Evolutionary conservation across 2,888 invertebrate genomes (phyloP).

Genomic region (Pogonocherus hispidulus): DNA sequence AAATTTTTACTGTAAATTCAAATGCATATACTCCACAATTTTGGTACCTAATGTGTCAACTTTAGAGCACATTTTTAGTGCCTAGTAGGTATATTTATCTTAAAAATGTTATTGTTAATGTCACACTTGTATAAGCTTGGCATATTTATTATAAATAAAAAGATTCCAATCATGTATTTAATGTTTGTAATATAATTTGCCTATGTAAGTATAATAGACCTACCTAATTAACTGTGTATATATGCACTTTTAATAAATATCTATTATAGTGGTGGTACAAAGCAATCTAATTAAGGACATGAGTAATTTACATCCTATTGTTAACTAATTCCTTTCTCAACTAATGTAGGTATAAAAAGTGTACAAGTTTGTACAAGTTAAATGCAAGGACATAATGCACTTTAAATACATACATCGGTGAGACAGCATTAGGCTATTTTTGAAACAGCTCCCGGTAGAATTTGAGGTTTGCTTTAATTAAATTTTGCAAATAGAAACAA

Average conservation of each 20-base stretch:
- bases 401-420: neutral
- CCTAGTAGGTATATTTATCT: no score
- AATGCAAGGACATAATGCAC: neutral
- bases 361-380: slow-evolving; percentile 10
- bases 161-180: no score
- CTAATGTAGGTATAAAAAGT: neutral
- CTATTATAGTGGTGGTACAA: neutral
- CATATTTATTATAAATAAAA: no score
- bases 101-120: neutral
- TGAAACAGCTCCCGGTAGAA: no score
- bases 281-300: neutral
- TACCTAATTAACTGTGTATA: neutral
- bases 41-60: no score
- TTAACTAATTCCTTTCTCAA: neutral
- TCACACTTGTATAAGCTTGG: neutral
- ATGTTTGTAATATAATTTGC: neutral
- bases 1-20: no score
- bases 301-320: neutral
- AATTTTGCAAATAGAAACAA: no score
- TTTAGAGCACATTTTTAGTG: no score
- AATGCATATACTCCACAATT: no score
- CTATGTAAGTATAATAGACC: neutral
- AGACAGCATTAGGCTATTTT: neutral
- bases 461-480: neutral
- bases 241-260: neutral